Conservation (phyloP, 1,140 invertebrate species). For the Drosophila kanapiae region DNA sequence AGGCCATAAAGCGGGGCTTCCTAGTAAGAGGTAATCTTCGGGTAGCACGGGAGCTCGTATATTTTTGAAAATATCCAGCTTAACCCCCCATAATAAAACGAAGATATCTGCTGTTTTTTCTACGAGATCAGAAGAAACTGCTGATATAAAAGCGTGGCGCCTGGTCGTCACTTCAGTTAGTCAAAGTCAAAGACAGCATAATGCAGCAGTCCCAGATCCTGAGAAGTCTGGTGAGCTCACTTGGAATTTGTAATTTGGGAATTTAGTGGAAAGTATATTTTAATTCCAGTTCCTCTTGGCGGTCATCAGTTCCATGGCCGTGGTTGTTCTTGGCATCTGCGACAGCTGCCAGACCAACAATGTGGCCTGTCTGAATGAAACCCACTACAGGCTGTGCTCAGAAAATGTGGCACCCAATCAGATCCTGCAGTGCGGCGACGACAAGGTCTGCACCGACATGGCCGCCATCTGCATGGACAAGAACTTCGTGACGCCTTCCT, state of each 20-base stretch:
- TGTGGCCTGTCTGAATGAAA: slow-evolving; percentile 53
- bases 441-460: slow-evolving; percentile 52
- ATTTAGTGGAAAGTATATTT: background rate
- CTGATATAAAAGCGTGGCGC: slow-evolving; percentile 57
- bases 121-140: background rate
- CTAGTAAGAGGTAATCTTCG: slow-evolving; percentile 33
- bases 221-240: slow-evolving; percentile 49
- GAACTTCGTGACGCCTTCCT: background rate
- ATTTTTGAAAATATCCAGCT: slow-evolving; percentile 16
- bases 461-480: slow-evolving; percentile 14
- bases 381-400: slow-evolving; percentile 52
- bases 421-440: slow-evolving; percentile 12
- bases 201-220: slow-evolving; percentile 47
- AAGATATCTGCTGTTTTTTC: slow-evolving; percentile 26
- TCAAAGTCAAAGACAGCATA: slow-evolving; percentile 27
- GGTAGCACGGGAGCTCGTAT: slow-evolving; percentile 34
- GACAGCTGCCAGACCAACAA: slow-evolving; percentile 45
- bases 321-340: slow-evolving; percentile 13
- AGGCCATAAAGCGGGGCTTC: slow-evolving; percentile 49
- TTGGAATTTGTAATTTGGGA: background rate
- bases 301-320: slow-evolving; percentile 13
- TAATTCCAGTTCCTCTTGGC: slow-evolving; percentile 36
- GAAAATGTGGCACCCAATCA: slow-evolving; percentile 11
- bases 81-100: slow-evolving; percentile 38
- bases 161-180: slow-evolving; percentile 33